These are phyloP conservation scores for Ophonus ardosiacus DNA, from an alignment of 2,888 invertebrate genomes.

Conservation along the genomic window DNA sequence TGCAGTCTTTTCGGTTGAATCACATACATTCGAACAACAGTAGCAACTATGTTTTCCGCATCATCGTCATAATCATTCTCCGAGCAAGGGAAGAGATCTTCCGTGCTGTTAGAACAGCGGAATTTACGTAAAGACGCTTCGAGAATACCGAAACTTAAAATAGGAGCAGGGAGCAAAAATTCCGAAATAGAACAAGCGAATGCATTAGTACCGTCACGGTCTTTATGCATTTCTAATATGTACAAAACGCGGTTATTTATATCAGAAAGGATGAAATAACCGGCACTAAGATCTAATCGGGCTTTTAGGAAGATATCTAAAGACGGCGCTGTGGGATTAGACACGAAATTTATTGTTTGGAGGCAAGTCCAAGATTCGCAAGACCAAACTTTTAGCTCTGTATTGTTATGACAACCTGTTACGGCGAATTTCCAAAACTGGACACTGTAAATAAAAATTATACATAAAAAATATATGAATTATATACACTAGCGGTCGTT, in stretches of 20 bases:
- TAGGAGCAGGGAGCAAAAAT: slow-evolving; percentile 91
- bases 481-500: too few relatives aligned
- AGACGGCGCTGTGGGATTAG: slow-evolving; percentile 74
- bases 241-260: slow-evolving; percentile 90
- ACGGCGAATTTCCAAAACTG: slow-evolving; percentile 98
- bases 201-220: slow-evolving; percentile 80
- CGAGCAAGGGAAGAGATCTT: slow-evolving; percentile 78
- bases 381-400: slow-evolving; percentile 94
- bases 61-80: slow-evolving; percentile 79
- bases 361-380: slow-evolving; percentile 96
- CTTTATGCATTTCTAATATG: slow-evolving; percentile 85
- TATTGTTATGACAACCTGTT: slow-evolving; percentile 93
- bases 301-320: slow-evolving; percentile 82
- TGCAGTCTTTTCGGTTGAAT: slow-evolving; percentile 94
- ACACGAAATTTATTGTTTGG: slow-evolving; percentile 88
- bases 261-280: slow-evolving; percentile 92
- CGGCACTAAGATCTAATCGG: slow-evolving; percentile 89
- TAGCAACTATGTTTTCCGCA: slow-evolving; percentile 76
- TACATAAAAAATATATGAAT: background rate
- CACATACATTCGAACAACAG: slow-evolving; percentile 83
- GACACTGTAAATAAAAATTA: slow-evolving; percentile 73
- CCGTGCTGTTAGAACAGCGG: slow-evolving; percentile 76
- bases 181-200: slow-evolving; percentile 88
- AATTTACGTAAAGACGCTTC: slow-evolving; percentile 82
- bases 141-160: slow-evolving; percentile 92